Percentiles rank a stretch among this genome's conserved stretches.
Conservation (phyloP, 1,140 invertebrate genomes). For the Listronotus bonariensis region DNA sequence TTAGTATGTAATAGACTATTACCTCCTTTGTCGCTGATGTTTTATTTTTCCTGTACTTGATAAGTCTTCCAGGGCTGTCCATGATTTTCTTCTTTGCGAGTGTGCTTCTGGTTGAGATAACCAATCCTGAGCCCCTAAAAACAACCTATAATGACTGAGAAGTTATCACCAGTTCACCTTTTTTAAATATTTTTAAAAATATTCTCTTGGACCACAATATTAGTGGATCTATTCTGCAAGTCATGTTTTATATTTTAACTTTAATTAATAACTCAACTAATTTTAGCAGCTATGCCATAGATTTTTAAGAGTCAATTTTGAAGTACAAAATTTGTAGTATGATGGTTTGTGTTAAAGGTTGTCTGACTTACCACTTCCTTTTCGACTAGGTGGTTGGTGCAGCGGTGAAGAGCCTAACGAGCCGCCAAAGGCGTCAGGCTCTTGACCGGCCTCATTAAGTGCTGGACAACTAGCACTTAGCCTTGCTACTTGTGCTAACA, state of each 20-base stretch:
- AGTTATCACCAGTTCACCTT: no score
- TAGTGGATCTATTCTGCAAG: no score
- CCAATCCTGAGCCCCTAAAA: slow-evolving; percentile 60
- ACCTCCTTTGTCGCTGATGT: slow-evolving; percentile 62
- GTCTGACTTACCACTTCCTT: slow-evolving; percentile 60
- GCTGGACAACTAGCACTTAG: slow-evolving; percentile 79
- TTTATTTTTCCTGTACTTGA: slow-evolving; percentile 57
- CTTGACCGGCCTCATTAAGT: slow-evolving; percentile 61
- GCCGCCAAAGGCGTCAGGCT: slow-evolving; percentile 58
- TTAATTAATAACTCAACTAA: no score
- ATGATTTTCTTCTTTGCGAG: slow-evolving; percentile 70
- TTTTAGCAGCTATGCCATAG: no score
- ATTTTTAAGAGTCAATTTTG: no score
- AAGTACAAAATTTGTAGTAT: no score
- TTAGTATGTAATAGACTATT: no score
- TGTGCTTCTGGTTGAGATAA: slow-evolving; percentile 56
- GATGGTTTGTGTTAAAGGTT: no score
- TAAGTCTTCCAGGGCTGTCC: slow-evolving; percentile 77
- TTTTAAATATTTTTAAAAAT: no score
- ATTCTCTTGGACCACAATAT: no score
- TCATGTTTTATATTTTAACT: no score
- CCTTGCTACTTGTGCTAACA: slow-evolving; percentile 56
- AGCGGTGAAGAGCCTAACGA: slow-evolving; percentile 55
- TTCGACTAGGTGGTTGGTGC: slow-evolving; percentile 55
- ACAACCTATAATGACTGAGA: neutral